phyloP scores from a whole-genome alignment of 1,140 invertebrate genomes.

The Panulirus ornatus region DNA sequence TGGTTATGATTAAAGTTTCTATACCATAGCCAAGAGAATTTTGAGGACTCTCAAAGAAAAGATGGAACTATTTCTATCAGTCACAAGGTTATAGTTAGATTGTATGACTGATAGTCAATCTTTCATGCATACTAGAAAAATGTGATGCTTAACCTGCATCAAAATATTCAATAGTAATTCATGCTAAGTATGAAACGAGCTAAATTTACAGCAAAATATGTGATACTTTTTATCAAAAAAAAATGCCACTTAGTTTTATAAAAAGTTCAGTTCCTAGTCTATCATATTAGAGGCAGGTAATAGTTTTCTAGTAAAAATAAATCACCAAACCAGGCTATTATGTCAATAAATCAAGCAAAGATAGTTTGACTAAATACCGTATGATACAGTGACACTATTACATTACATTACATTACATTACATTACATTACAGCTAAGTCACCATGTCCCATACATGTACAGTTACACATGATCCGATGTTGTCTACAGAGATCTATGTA shows the following conservation, averaged over 20 bases:
- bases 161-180: conserved; percentile 19
- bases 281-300: conserved; percentile 5
- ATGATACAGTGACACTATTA: conserved; percentile 10
- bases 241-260: not conserved
- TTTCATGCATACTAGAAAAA: conserved; percentile 20
- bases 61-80: not conserved
- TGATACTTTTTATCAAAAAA: not conserved
- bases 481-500: conserved; percentile 15
- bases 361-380: conserved; percentile 28
- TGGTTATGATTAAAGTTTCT: not conserved
- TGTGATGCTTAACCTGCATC: conserved; percentile 1
- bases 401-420: conserved; percentile 12
- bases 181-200: conserved; percentile 12
- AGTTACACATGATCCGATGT: not conserved
- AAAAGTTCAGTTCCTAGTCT: not conserved
- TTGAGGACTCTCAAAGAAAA: not conserved
- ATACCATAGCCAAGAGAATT: not conserved
- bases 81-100: not conserved
- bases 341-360: conserved; percentile 9
- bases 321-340: conserved; percentile 13
- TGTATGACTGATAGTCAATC: not conserved
- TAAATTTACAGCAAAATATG: conserved; percentile 25
- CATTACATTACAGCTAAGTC: conserved; percentile 5
- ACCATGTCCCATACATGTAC: conserved; percentile 25
- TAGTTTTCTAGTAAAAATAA: too few species aligned